Base-by-base conservation (phyloP, 2,113 vertebrate species). In the Semnopithecus entellus region DNA sequence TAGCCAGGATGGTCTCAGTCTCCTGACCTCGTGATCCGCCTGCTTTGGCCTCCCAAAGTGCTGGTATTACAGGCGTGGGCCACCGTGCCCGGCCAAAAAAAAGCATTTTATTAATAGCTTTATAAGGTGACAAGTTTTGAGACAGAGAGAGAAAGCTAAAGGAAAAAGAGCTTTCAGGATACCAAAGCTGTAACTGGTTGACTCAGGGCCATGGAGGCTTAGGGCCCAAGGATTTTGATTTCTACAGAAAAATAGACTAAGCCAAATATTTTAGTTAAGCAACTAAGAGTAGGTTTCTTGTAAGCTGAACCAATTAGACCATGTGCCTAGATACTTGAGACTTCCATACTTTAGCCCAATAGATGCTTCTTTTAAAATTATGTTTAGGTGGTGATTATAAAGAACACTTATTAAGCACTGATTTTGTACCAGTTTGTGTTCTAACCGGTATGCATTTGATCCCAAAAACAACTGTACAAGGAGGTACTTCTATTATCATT, bases 41-140 rank as follows among this genome's bases (percentile, higher is more conserved):
- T 3, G 48, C 48, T 13, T 14, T 13, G 48, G 48, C 48, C 13
- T 50, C 48, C 13, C 48, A 50, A 50, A 50, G 48, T 50, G 48
- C 48, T 50, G 48, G 48, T 14, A 50, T 50, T 50, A 50, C 48
- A 50, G 48, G 12, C 14, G 48, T 50, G 13, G 14, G 48, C 48
- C 3, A 50, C 48, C 3, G 13, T 50, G 48, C 48, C 48, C 48
- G 48, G 30, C 84, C 92, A 79, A 96, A 95, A 85, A 85, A 32
- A 95, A 97, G 76, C 94, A 66, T 27, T 88, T 96, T 91, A 64
- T 64, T 30, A 64, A 30, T 30, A 84, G 64, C 11, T 97, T 96
- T 94, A 97, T 95, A 97, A 93, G 90, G 94, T 97, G 95, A 96
- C 70, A 97, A 90, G 50, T 80, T 97, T 97, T 94, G 78, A 95